Evolutionary conservation across 64 coral and sea anemone species (phyloP), one percentile per base, ranked within the genome.

Genomic region (Stylophora pistillata): DNA sequence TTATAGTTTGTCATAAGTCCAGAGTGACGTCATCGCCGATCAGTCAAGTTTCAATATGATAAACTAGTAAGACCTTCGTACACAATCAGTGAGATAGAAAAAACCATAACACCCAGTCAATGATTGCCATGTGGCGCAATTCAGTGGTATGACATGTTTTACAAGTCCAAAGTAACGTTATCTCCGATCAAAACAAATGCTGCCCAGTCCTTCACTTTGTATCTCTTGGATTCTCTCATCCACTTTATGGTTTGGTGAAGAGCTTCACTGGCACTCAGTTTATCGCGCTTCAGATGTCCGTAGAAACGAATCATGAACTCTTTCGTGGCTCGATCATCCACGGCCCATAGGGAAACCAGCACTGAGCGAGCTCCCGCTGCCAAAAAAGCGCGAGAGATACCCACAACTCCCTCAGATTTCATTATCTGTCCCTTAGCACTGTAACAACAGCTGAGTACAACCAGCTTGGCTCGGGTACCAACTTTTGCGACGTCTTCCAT

Each of bases 171-270:
- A 0, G 53, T 78, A 1, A 78, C 75, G 21, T 78, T 52, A 28
- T 78, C 75, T 78, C 75, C 75, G 56, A 27, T 27, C 21, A 78
- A 25, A 27, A 78, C 53, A 78, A 78, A 78, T 78, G 75, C 52
- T 27, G 75, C 75, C 53, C 75, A 78, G 21, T 56, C 21, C 12
- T 12, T 56, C 13, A 56, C 53, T 4, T 3, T 56, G 75, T 56
- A 78, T 14, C 27, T 26, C 23, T 55, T 21, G 18, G 53, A 26
- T 0, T 78, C 13, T 53, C 75, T 78, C 75, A 78, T 78, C 20
- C 53, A 53, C 53, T 27, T 78, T 52, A 78, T 78, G 75, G 75
- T 27, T 23, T 78, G 47, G 0, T 78, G 75, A 26, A 78, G 75
- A 57, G 75, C 75, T 29, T n/a, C 16, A 57, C 75, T 57, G 16